Base-by-base conservation (phyloP, 2,113 vertebrate species). In the zebrafish (Danio rerio) region DNA sequence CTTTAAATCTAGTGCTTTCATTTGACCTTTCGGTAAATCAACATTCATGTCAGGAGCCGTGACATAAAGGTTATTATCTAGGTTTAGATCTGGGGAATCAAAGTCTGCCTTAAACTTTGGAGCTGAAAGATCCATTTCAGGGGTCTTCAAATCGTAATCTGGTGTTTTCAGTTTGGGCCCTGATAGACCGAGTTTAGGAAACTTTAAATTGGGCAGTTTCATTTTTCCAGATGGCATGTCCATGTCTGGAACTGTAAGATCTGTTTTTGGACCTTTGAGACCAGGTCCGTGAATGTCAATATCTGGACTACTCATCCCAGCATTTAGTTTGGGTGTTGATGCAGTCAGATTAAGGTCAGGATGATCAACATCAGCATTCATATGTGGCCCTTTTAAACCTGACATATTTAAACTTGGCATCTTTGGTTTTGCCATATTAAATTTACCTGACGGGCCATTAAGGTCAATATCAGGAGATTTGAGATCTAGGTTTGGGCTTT, bases 51-150 rank as follows among this genome's bases (percentile, higher is more conserved):
- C 61, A 76, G 87, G 84, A 70, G 31, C 31, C 12, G 85, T 86
- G 1, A 88, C 0, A 52, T 90, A 59, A 4, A 89, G 9, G 1
- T 88, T 86, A 10, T 90, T 89, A 47, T 72, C 11, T 12, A 90
- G 58, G 40, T 89, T 58, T 15, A 90, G 0, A 1, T 89, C 82
- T 21, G 89, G 87, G 0, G n/a, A 52, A 81, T 86, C 43, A 55
- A 91, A 40, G 16, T 82, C 88, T 56, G 89, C 83, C 53, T 91
- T 91, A 9, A 92, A 7, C 11, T 88, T 87, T 78, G 91, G 90
- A 7, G 61, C 72, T 79, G 89, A 89, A 0, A 79, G 52, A 68
- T 15, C 86, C 0, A 86, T 11, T 78, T 89, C 79, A 65, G 89
- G 90, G 1, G 86, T 58, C 6, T 58, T 74, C 6, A 74, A 3